Percentiles rank a stretch among this genome's conserved stretches.
Evolutionary conservation across 2,888 invertebrate genomes (phyloP).

Genomic region (Drosophila quinaria): DNA sequence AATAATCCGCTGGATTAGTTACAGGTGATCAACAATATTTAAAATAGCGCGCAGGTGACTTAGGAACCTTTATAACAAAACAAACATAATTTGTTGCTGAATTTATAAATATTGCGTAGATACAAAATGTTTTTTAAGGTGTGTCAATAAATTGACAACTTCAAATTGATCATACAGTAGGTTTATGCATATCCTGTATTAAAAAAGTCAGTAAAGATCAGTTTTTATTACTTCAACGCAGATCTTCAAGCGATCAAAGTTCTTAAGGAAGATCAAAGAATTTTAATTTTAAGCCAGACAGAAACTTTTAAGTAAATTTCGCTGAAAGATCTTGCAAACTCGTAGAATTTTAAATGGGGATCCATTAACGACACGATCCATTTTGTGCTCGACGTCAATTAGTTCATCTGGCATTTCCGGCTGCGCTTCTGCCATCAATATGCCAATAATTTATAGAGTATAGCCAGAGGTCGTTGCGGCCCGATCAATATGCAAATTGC

Average conservation of each 20-base stretch:
- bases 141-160: constrained; percentile 4
- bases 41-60: constrained; percentile 17
- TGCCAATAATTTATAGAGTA: constrained; percentile 7
- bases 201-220: background rate
- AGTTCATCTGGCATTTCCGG: constrained; percentile 63
- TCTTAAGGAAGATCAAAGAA: constrained; percentile 1
- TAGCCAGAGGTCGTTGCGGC: background rate
- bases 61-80: background rate
- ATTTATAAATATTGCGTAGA: background rate
- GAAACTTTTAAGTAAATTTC: background rate
- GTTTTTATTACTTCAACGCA: constrained; percentile 1
- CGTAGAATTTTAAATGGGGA: constrained; percentile 5
- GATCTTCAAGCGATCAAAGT: constrained; percentile 7
- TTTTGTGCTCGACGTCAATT: constrained; percentile 35
- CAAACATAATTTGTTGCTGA: background rate
- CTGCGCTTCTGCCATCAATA: constrained; percentile 33
- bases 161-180: background rate
- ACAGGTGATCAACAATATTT: constrained; percentile 6
- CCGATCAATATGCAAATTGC: constrained; percentile 60
- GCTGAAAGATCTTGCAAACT: constrained; percentile 8
- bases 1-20: constrained; percentile 23
- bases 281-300: background rate
- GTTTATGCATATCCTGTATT: constrained; percentile 17
- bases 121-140: background rate
- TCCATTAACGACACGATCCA: constrained; percentile 21